These are phyloP conservation scores for Montipora foliosa DNA, from an alignment of 64 coral and sea anemone genomes.

Conservation along the genomic window DNA sequence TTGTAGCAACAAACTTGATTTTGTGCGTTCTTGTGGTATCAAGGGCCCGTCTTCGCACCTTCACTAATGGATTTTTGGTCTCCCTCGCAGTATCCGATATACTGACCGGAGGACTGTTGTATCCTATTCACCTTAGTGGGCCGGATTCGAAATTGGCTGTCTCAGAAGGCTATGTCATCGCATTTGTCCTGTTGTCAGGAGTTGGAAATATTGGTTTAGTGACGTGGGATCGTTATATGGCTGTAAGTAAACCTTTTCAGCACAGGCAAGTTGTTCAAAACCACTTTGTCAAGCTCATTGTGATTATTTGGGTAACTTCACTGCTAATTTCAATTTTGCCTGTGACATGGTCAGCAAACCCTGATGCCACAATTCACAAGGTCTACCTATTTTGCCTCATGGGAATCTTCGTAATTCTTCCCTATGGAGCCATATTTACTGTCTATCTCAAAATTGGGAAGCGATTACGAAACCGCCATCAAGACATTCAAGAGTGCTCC, in stretches of 20 bases:
- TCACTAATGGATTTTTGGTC: slow-evolving; percentile 35
- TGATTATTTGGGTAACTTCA: slow-evolving; percentile 18
- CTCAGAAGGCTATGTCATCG: slow-evolving; percentile 27
- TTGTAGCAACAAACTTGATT: background rate
- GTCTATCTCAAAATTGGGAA: slow-evolving; percentile 5
- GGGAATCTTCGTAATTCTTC: slow-evolving; percentile 24
- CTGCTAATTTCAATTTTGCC: slow-evolving; percentile 12
- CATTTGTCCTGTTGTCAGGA: slow-evolving; percentile 35
- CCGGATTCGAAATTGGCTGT: background rate
- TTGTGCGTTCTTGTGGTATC: background rate
- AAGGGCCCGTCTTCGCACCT: slow-evolving; percentile 21
- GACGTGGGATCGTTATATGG: slow-evolving; percentile 38
- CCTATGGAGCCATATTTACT: slow-evolving; percentile 7
- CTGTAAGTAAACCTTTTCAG: slow-evolving; percentile 8
- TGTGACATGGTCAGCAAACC: background rate
- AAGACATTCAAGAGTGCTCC: background rate
- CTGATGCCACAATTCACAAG: slow-evolving; percentile 8
- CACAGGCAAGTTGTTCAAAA: background rate
- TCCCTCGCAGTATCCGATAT: slow-evolving; percentile 35
- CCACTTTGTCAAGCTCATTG: slow-evolving; percentile 19
- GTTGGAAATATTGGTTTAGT: slow-evolving; percentile 45
- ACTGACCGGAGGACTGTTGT: background rate
- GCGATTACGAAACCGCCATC: background rate
- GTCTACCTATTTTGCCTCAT: slow-evolving; percentile 19
- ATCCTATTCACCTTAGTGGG: slow-evolving; percentile 39